Conservation (phyloP, 2,113 vertebrate genomes). For the Melanostigma gelatinosum region DNA sequence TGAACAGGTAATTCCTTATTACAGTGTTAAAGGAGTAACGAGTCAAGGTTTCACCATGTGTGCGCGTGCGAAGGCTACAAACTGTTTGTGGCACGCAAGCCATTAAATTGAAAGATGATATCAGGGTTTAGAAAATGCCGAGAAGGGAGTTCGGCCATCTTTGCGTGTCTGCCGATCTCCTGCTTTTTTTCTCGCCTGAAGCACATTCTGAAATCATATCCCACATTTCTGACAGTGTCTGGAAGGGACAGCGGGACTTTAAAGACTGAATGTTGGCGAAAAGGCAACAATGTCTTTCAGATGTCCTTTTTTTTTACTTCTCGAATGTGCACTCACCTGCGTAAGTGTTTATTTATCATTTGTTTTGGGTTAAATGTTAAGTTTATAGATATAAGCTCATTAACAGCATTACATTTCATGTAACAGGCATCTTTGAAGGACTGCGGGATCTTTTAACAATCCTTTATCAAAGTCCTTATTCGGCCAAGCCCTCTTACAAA, state of each 20-base stretch:
- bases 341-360: not conserved
- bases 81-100: conserved; percentile 44
- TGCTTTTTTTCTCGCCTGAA: conserved; percentile 45
- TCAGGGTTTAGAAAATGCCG: conserved; percentile 52
- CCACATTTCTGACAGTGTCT: conserved; percentile 58
- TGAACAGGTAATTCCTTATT: not conserved
- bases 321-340: not conserved
- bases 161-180: conserved; percentile 35
- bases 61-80: conserved; percentile 34
- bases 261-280: conserved; percentile 21
- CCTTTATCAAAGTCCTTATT: conserved; percentile 33
- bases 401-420: not conserved
- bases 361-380: conserved; percentile 24
- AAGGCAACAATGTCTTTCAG: conserved; percentile 44
- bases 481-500: conserved; percentile 51
- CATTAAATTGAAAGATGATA: conserved; percentile 61
- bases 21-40: not conserved
- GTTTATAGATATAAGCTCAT: conserved; percentile 8
- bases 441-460: conserved; percentile 16
- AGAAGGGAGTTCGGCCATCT: conserved; percentile 49
- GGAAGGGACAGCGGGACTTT: conserved; percentile 45
- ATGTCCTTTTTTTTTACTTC: conserved; percentile 22
- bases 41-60: conserved; percentile 7
- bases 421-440: conserved; percentile 20
- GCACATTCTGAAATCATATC: conserved; percentile 59